Percentiles rank a stretch among this genome's conserved stretches.
Evolutionary conservation across 2,113 vertebrate species (phyloP).

Genomic region (Damaliscus lunatus): DNA sequence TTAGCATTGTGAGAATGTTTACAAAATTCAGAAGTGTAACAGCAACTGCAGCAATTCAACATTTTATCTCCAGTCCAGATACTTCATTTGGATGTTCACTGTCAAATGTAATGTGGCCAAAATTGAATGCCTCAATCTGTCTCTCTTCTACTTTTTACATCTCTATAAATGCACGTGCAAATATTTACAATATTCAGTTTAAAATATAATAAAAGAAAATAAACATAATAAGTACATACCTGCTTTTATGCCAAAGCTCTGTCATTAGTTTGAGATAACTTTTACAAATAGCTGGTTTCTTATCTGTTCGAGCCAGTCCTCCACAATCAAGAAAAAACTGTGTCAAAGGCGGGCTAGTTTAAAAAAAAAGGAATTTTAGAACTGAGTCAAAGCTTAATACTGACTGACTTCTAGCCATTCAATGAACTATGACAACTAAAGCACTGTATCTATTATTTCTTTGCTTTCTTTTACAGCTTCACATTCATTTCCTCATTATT

Average conservation of each 20-base stretch:
- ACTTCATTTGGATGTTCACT: neutral
- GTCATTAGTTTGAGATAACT: slow-evolving; percentile 98
- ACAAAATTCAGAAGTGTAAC: neutral
- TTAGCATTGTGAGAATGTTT: neutral
- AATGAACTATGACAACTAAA: neutral
- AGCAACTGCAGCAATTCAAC: neutral
- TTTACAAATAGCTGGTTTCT: slow-evolving; percentile 97
- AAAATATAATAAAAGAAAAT: neutral
- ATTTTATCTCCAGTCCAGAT: neutral
- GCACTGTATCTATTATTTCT: neutral
- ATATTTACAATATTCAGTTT: neutral
- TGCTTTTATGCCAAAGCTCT: slow-evolving; percentile 98
- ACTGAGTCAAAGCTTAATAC: neutral
- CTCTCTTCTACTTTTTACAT: neutral
- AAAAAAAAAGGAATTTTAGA: neutral
- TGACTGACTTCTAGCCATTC: neutral
- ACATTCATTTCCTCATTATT: neutral
- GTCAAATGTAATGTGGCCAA: neutral
- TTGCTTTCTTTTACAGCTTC: neutral
- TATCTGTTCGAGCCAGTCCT: slow-evolving; percentile 93
- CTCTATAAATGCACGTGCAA: neutral
- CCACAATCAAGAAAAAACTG: slow-evolving; percentile 97
- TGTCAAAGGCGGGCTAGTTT: slow-evolving; percentile 92
- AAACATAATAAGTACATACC: slow-evolving; percentile 77
- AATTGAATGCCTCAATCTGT: neutral